Percentiles rank a stretch among this genome's conserved stretches.
These are phyloP conservation scores for Geodia barretti DNA, from an alignment of 37 sponge, comb jelly and placozoan genomes.

Conservation along the genomic window DNA sequence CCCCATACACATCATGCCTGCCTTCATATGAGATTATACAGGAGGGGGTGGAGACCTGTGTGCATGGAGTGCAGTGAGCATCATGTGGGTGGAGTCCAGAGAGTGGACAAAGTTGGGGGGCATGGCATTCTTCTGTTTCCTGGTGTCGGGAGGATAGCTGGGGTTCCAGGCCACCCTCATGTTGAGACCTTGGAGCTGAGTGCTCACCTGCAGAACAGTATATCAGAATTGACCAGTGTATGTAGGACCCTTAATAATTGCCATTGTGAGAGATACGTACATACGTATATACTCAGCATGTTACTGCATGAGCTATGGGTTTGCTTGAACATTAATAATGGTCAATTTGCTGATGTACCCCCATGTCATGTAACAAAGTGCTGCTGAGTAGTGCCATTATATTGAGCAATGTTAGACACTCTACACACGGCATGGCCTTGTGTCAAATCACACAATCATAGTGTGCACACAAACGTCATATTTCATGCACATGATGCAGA, in stretches of 20 bases:
- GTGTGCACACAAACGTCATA: not conserved
- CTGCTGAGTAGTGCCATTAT: too few relatives aligned
- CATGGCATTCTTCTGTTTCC: constrained; percentile 88
- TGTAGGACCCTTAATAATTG: not conserved
- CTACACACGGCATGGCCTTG: too few relatives aligned
- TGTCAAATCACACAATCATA: not conserved
- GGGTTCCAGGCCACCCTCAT: constrained; percentile 3
- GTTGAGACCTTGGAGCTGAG: constrained; percentile 15
- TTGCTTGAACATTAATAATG: too few relatives aligned
- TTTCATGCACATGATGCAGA: not conserved
- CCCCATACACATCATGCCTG: too few relatives aligned
- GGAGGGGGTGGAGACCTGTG: constrained; percentile 51
- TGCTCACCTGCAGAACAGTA: constrained; percentile 26
- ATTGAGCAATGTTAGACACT: too few relatives aligned
- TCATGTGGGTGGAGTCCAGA: constrained; percentile 98
- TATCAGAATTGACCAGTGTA: not conserved
- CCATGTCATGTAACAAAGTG: too few relatives aligned
- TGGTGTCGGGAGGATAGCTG: constrained; percentile 53
- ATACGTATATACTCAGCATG: too few relatives aligned
- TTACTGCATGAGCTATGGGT: too few relatives aligned
- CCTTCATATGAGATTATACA: too few relatives aligned
- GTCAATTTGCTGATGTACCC: too few relatives aligned
- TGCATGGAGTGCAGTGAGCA: constrained; percentile 95
- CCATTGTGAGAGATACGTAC: not conserved
- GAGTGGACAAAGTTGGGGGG: constrained; percentile 99